A percentile compares a stretch with the other conserved stretches of the same genome.
Conservation (phyloP, 1,140 invertebrate genomes). For the Bombus breviceps region DNA sequence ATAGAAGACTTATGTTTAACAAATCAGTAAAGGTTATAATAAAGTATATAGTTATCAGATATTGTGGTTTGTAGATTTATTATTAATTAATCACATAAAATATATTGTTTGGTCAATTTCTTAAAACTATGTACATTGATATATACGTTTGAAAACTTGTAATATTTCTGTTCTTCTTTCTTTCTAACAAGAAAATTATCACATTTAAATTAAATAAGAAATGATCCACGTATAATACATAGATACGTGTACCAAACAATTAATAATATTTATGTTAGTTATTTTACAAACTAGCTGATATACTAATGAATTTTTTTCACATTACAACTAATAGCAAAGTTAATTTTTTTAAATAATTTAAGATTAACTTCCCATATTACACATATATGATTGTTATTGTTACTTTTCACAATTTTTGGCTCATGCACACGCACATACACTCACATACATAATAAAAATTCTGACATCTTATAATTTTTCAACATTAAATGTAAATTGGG, state of each 20-base stretch:
- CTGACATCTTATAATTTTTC: not conserved
- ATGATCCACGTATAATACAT: not conserved
- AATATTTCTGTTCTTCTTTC: not conserved
- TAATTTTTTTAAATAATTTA: not conserved
- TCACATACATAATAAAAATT: not conserved
- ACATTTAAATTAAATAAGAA: not conserved
- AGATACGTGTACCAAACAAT: not conserved
- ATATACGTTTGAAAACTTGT: not conserved
- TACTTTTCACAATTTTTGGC: no score
- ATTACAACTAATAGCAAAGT: not conserved
- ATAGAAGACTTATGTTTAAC: not conserved
- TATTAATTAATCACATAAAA: conserved; percentile 29
- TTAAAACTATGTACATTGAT: conserved; percentile 19
- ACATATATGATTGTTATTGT: not conserved
- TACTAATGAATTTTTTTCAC: not conserved
- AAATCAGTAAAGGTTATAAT: not conserved
- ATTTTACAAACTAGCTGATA: not conserved
- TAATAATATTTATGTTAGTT: not conserved
- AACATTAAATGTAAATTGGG: no score
- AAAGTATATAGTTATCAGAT: not conserved
- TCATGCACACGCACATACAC: no score
- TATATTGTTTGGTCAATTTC: conserved; percentile 36
- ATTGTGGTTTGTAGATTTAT: not conserved
- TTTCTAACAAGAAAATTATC: conserved; percentile 1
- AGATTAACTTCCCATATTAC: not conserved